Base-by-base conservation (phyloP, 2,113 vertebrate species). In the Rhinogobius similis region DNA sequence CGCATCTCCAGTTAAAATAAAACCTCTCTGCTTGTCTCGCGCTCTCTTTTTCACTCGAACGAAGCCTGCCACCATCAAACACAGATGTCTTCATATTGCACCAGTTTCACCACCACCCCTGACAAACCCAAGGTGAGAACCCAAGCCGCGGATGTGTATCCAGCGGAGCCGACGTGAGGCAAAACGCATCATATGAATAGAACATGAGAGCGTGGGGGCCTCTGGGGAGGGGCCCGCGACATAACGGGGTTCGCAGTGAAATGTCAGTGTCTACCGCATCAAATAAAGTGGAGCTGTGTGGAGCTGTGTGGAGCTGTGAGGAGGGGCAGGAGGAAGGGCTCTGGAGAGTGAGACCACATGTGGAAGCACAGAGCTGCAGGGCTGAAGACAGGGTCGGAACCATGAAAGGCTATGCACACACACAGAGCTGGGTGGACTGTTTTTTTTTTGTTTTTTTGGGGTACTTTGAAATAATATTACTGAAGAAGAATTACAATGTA, bases 101-200 rank as follows among this genome's bases (percentile, higher is more conserved):
- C 71, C 26, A n/a, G 8, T 74, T 81, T 59, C 16, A 75, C 39
- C 14, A 24, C 53, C 14, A 62, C 64, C 14, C 38, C 32, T 29
- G 16, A 38, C 59, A 43, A 24, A 55, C 63, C 29, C 18, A 43
- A 11, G 23, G 67, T 38, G 55, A 63, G 75, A 70, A 73, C 70
- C 65, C 70, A 56, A 38, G 39, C 59, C 26, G 26, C 24, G 12
- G 32, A 36, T 36, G 39, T 1, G 29, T 62, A 73, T 75, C 63
- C 65, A 75, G 43, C 53, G 68, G 72, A 73, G 77, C 59, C 62
- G 73, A 39, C 46, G 68, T 36, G 72, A 73, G 75, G 68, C 16
- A 55, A 74, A 61, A 75, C 56, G 67, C 46, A 67, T 44, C 61
- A 65, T 50, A 76, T 81, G 20, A 75, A 85, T 75, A 73, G 62